phyloP scores from a whole-genome alignment of 1,140 invertebrate species.

The Drosophila guanche region DNA sequence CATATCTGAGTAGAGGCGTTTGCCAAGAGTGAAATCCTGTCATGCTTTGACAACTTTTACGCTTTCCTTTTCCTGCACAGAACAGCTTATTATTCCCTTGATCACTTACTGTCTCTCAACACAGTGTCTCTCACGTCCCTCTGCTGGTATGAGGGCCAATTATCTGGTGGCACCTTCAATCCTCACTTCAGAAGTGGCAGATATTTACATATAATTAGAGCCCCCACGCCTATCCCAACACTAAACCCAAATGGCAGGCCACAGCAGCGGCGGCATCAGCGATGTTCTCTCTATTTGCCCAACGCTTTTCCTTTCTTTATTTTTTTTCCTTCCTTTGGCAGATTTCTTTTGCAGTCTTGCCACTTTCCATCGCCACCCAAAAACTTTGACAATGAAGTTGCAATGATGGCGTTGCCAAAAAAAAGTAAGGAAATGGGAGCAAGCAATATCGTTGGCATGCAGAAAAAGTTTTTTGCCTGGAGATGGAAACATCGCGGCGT shows the following conservation, averaged over 20 bases:
- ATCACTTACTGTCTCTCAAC: conserved; percentile 10
- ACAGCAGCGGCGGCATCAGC: conserved; percentile 21
- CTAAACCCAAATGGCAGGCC: conserved; percentile 33
- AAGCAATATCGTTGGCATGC: conserved; percentile 59
- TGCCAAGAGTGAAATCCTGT: conserved; percentile 25
- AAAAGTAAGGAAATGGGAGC: conserved; percentile 4
- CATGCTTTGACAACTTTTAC: conserved; percentile 31
- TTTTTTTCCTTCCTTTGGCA: conserved; percentile 21
- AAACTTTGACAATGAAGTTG: conserved; percentile 78
- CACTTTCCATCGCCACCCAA: conserved; percentile 10
- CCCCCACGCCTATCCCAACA: not conserved
- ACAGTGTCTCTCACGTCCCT: conserved; percentile 5
- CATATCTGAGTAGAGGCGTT: not conserved
- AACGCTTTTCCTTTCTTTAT: conserved; percentile 19
- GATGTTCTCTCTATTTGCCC: conserved; percentile 18
- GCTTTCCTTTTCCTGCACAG: conserved; percentile 4
- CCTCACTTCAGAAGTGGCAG: conserved; percentile 35
- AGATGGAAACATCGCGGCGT: conserved; percentile 57
- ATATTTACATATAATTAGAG: conserved; percentile 80
- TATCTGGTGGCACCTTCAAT: conserved; percentile 61
- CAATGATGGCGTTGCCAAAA: conserved; percentile 62
- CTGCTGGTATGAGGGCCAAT: conserved; percentile 52
- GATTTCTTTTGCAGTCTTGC: conserved; percentile 24
- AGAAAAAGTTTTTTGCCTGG: conserved; percentile 54
- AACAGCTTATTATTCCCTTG: conserved; percentile 1